phyloP scores from a whole-genome alignment of 2,888 invertebrate species.

The Zygothrica quintamaculata region DNA sequence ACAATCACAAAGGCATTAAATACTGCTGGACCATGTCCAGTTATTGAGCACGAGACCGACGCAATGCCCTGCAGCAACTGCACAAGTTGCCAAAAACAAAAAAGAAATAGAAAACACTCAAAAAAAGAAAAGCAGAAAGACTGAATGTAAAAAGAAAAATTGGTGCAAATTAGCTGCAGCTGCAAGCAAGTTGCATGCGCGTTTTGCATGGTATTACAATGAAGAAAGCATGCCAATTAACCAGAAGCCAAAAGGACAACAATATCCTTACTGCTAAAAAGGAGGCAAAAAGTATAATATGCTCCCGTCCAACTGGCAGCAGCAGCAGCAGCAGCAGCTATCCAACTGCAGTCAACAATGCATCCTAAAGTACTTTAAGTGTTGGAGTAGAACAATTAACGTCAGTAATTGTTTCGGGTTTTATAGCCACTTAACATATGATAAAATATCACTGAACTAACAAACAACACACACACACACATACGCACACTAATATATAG shows the following conservation, averaged over 20 bases:
- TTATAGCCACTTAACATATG: conserved; percentile 83
- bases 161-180: conserved; percentile 42
- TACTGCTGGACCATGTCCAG: conserved; percentile 7
- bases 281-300: conserved; percentile 48
- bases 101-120: conserved; percentile 7
- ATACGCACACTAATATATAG: conserved; percentile 3
- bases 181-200: conserved; percentile 23
- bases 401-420: conserved; percentile 66
- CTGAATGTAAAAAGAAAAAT: conserved; percentile 12
- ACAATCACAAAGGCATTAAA: conserved; percentile 36
- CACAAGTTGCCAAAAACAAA: conserved; percentile 20
- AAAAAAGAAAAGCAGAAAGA: background rate
- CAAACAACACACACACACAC: conserved; percentile 27
- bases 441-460: conserved; percentile 64
- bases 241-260: conserved; percentile 69
- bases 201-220: conserved; percentile 38
- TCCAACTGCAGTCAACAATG: conserved; percentile 52
- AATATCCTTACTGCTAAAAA: conserved; percentile 39
- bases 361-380: conserved; percentile 43
- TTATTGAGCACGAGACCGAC: conserved; percentile 66
- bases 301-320: conserved; percentile 33
- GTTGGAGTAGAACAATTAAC: conserved; percentile 73
- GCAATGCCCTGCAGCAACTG: conserved; percentile 54
- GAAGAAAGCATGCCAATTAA: conserved; percentile 67
- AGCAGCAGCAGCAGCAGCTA: too few relatives aligned